Percentiles rank a stretch among this genome's conserved stretches.
phyloP scores from a whole-genome alignment of 2,113 vertebrate genomes.

The Maccullochella peelii region DNA sequence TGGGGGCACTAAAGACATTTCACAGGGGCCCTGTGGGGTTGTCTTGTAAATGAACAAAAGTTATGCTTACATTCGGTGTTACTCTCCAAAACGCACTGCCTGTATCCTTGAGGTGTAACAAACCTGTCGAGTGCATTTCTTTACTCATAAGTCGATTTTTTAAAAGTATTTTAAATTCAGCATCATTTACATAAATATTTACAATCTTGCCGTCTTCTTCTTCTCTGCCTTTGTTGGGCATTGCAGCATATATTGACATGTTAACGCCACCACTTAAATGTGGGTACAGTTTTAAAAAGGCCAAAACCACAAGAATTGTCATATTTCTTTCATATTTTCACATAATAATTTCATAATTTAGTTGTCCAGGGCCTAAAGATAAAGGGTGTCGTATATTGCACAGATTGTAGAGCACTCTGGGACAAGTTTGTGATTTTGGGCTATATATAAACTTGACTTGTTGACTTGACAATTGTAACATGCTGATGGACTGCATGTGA shows the following conservation, averaged over 20 bases:
- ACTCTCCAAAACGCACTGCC: no score
- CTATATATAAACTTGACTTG: slow-evolving; percentile 31
- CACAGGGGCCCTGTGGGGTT: neutral
- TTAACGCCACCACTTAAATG: neutral
- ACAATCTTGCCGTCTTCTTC: neutral
- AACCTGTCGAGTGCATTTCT: no score
- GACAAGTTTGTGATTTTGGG: neutral
- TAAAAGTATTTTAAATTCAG: neutral
- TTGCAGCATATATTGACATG: neutral
- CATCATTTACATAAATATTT: neutral
- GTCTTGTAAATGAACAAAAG: no score
- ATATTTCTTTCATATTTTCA: neutral
- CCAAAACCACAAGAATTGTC: neutral
- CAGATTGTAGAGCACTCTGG: neutral
- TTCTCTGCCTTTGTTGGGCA: neutral
- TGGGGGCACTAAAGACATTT: neutral
- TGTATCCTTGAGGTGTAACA: no score
- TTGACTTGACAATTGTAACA: slow-evolving; percentile 14
- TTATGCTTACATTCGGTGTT: no score
- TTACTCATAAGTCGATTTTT: no score
- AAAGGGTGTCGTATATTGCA: neutral
- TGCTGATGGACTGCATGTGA: neutral
- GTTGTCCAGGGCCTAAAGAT: neutral
- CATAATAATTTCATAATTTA: neutral
- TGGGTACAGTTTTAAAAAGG: neutral